phyloP scores from a whole-genome alignment of 2,113 vertebrate species.

The Elephas maximus region DNA sequence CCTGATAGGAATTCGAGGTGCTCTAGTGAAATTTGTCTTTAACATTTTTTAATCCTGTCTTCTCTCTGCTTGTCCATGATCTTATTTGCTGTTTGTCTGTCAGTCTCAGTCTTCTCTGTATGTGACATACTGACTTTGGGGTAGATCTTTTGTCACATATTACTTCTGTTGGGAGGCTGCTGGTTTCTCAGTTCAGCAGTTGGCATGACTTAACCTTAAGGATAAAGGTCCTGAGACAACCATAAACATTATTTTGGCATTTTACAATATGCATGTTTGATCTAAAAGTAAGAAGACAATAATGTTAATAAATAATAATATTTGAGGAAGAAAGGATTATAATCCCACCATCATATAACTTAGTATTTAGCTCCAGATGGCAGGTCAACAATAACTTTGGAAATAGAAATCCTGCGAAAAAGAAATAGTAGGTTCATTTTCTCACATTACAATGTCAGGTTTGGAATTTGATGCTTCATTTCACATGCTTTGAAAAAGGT shows the following conservation, averaged over 20 bases:
- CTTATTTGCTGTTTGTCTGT: background rate
- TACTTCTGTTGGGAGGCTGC: background rate
- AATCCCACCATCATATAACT: background rate
- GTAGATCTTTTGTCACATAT: background rate
- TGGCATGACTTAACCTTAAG: background rate
- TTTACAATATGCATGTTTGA: background rate
- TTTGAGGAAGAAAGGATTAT: background rate
- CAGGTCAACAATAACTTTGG: background rate
- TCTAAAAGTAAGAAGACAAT: background rate
- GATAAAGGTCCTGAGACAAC: background rate
- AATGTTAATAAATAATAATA: background rate
- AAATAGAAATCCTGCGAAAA: background rate
- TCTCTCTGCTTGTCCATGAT: background rate
- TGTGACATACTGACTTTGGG: background rate
- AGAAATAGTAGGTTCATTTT: background rate
- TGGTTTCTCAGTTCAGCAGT: background rate
- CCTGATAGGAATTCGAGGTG: background rate
- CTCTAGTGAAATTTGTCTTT: background rate
- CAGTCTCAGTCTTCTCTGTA: background rate
- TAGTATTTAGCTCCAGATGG: background rate
- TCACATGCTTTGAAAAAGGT: background rate
- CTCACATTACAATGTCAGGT: background rate
- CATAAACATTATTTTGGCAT: background rate
- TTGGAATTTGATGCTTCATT: background rate
- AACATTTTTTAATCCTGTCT: background rate